A percentile compares a stretch with the other conserved stretches of the same genome.
These are phyloP conservation scores for Zaprionus inermis DNA, from an alignment of 1,140 invertebrate species.

Conservation along the genomic window DNA sequence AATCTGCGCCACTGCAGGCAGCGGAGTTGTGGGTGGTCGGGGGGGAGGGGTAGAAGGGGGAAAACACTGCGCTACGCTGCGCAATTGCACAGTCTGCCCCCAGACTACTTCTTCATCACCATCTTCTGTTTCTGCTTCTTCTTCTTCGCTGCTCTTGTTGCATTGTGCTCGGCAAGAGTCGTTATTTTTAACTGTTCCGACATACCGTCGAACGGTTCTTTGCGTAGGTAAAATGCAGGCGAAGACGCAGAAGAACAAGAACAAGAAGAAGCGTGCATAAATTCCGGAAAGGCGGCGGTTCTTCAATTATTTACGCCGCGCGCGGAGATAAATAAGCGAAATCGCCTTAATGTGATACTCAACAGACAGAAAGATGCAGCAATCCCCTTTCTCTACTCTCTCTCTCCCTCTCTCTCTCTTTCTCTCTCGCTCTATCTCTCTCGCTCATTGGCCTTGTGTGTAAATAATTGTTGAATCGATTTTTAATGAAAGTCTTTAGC, in stretches of 20 bases:
- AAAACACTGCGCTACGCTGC: constrained; percentile 70
- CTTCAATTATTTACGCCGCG: constrained; percentile 66
- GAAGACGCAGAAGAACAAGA: constrained; percentile 4
- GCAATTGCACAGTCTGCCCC: constrained; percentile 54
- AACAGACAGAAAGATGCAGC: constrained; percentile 32
- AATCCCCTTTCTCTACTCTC: not conserved
- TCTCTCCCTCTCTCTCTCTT: not conserved
- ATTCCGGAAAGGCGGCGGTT: constrained; percentile 40
- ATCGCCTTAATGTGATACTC: constrained; percentile 57
- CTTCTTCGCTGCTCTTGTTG: not conserved
- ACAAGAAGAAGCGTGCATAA: constrained; percentile 31
- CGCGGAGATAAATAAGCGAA: constrained; percentile 54
- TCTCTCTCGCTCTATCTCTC: not conserved
- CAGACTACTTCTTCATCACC: not conserved
- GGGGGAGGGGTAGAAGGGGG: constrained; percentile 8
- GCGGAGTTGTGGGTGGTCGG: not conserved
- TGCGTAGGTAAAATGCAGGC: constrained; percentile 72
- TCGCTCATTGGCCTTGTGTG: not conserved
- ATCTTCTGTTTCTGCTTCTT: not conserved
- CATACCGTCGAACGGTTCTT: constrained; percentile 51
- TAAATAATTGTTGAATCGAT: constrained; percentile 51
- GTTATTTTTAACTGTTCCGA: constrained; percentile 74
- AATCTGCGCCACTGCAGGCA: constrained; percentile 26
- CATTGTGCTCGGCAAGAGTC: constrained; percentile 51
- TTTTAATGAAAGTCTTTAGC: constrained; percentile 49